Evolutionary conservation across 2,113 vertebrate genomes (phyloP).

Genomic region (Macquaria ambigua): DNA sequence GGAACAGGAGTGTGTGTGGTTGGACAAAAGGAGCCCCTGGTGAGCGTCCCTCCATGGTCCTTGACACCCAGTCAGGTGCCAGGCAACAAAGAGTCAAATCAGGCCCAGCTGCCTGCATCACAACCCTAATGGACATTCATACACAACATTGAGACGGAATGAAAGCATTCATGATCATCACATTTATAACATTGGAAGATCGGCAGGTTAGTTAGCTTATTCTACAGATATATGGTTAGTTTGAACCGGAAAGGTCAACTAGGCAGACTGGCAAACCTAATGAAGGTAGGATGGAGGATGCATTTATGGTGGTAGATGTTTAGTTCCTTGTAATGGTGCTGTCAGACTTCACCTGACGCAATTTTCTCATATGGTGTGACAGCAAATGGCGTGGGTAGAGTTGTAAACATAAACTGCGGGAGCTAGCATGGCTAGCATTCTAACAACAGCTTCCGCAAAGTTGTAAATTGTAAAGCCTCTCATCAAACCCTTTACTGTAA

Average conservation of each 20-base stretch:
- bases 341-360: neutral
- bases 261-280: neutral
- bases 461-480: neutral
- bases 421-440: too few relatives aligned
- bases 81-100: neutral
- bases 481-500: neutral
- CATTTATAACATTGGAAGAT: neutral
- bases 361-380: neutral
- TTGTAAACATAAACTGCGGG: neutral
- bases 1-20: neutral
- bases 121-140: neutral
- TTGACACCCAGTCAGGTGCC: neutral
- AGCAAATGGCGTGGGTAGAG: neutral
- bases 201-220: neutral
- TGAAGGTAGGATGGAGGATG: neutral
- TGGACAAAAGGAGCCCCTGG: neutral
- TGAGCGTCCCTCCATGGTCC: neutral
- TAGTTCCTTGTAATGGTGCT: neutral
- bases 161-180: neutral
- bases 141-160: neutral
- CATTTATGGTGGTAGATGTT: neutral
- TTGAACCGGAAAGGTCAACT: neutral
- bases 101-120: neutral
- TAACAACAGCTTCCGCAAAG: neutral
- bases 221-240: too few relatives aligned